Evolutionary conservation across 2,888 invertebrate genomes (phyloP).

Genomic region (Lagria hirta): DNA sequence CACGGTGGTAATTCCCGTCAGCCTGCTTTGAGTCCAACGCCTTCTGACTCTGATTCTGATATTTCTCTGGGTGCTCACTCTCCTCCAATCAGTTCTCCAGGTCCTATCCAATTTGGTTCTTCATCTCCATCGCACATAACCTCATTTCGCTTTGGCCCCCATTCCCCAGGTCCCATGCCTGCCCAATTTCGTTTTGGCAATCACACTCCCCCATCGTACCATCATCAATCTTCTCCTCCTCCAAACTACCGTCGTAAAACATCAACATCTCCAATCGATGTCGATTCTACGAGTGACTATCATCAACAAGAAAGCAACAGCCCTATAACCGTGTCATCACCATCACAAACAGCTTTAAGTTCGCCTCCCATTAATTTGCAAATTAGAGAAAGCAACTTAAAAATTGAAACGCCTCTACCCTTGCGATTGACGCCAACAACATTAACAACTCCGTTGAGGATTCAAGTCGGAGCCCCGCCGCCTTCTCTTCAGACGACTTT

Average conservation of each 20-base stretch:
- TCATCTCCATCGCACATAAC: conserved; percentile 48
- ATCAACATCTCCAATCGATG: conserved; percentile 45
- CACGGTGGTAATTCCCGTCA: conserved; percentile 43
- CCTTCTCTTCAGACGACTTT: conserved; percentile 44
- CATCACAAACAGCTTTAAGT: conserved; percentile 38
- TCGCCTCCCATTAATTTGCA: conserved; percentile 52
- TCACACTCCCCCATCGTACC: conserved; percentile 45
- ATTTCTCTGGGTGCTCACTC: conserved; percentile 54
- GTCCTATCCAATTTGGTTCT: conserved; percentile 46
- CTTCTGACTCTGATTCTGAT: conserved; percentile 55
- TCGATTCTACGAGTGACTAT: conserved; percentile 41
- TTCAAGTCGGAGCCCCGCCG: conserved; percentile 48
- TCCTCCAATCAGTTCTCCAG: conserved; percentile 50
- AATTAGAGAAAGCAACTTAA: conserved; percentile 20
- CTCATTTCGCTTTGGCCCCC: conserved; percentile 53
- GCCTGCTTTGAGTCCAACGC: conserved; percentile 50
- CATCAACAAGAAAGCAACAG: conserved; percentile 33
- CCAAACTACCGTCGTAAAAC: conserved; percentile 42
- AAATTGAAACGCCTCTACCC: conserved; percentile 47
- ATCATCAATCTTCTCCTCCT: conserved; percentile 40
- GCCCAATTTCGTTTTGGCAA: conserved; percentile 51
- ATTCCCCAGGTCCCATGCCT: conserved; percentile 55
- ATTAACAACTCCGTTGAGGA: conserved; percentile 49
- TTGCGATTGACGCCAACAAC: conserved; percentile 44
- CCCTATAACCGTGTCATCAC: conserved; percentile 41